Conservation (phyloP, 2,797 vertebrate species). For the Calcarius lapponicus region DNA sequence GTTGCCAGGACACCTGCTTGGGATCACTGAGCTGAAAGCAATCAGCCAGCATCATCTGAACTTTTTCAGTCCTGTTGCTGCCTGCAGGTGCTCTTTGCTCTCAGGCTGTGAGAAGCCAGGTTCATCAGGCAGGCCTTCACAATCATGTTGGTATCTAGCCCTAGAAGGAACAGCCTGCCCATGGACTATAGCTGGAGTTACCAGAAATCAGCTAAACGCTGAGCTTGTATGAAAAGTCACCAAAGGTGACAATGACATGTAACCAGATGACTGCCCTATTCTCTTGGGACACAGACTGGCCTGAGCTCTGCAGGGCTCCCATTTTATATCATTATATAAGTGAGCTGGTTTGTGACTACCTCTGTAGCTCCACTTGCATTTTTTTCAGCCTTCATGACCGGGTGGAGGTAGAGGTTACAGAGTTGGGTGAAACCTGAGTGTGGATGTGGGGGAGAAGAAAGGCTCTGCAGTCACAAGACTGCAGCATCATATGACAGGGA, state of each 20-base stretch:
- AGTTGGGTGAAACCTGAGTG: not conserved
- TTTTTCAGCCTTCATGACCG: not conserved
- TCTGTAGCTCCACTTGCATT: not conserved
- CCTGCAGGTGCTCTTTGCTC: not conserved
- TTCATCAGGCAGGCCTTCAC: not conserved
- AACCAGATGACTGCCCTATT: not conserved
- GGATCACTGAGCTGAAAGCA: not conserved
- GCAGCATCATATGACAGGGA: not conserved
- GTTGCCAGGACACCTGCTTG: not conserved
- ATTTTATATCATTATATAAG: not conserved
- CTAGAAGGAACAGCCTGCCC: not conserved
- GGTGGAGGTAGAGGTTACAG: not conserved
- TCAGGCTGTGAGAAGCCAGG: not conserved
- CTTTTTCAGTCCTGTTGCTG: not conserved
- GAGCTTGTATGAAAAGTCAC: not conserved
- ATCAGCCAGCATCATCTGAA: not conserved
- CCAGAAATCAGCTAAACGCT: not conserved
- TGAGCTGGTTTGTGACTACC: not conserved
- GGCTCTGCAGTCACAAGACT: not conserved
- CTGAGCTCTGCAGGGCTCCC: not conserved
- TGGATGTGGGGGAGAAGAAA: not conserved
- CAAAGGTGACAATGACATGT: not conserved
- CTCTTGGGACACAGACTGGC: not conserved
- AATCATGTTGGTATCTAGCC: not conserved
- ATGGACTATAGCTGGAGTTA: not conserved